Evolutionary conservation across 2,113 vertebrate species (phyloP).

Genomic region (Leucopternis melanops): DNA sequence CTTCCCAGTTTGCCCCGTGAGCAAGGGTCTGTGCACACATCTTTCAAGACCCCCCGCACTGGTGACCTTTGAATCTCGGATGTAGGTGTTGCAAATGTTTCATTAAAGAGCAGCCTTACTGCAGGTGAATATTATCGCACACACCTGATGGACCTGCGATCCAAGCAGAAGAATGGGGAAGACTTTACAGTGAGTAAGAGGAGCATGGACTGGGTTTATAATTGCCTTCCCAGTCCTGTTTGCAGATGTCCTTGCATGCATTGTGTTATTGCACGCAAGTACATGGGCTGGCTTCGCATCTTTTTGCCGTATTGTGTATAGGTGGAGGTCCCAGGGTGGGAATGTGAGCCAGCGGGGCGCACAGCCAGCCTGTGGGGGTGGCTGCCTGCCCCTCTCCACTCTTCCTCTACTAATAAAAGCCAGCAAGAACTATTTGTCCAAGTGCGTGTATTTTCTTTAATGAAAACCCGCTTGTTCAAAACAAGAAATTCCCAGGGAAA

Average conservation of each 20-base stretch:
- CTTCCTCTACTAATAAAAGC: neutral
- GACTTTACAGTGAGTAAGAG: neutral
- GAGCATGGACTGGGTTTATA: neutral
- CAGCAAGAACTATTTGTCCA: neutral
- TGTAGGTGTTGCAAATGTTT: neutral
- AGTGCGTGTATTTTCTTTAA: neutral
- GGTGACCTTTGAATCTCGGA: neutral
- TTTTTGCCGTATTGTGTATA: rapidly evolving
- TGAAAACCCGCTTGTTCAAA: neutral
- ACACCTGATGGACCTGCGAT: neutral
- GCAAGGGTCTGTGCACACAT: neutral
- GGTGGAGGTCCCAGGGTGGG: neutral
- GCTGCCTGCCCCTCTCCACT: neutral
- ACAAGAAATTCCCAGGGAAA: constrained; percentile 13
- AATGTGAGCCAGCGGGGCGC: neutral
- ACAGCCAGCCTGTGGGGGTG: rapidly evolving
- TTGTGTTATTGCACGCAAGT: neutral
- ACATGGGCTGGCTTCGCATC: neutral
- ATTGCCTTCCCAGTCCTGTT: neutral
- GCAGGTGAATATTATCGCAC: too few relatives aligned
- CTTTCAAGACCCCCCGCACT: neutral
- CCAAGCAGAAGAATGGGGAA: neutral
- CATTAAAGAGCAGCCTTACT: neutral
- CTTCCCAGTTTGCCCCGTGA: neutral
- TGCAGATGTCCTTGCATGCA: neutral